These are phyloP conservation scores for Zaprionus kolodkinae DNA, from an alignment of 1,140 invertebrate species.

Conservation along the genomic window DNA sequence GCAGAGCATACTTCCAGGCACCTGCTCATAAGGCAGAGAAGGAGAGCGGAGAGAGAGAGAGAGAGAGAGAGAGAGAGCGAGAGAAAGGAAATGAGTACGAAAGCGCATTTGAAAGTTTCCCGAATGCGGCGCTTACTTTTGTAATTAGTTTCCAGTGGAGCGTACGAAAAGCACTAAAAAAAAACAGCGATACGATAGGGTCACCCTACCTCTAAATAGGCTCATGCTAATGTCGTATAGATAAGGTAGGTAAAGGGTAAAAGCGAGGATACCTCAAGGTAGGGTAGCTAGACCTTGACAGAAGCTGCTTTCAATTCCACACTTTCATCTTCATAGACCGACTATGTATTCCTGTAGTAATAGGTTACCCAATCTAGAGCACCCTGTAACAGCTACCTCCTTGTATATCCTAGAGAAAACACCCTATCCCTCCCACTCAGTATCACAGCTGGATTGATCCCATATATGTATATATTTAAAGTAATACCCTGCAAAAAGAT, in stretches of 20 bases:
- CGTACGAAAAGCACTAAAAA: constrained; percentile 16
- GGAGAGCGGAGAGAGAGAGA: background rate
- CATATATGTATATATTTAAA: background rate
- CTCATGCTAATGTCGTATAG: background rate
- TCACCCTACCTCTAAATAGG: background rate
- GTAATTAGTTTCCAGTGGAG: constrained; percentile 49
- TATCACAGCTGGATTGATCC: background rate
- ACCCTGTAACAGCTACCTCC: too few species aligned
- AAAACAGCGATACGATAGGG: background rate
- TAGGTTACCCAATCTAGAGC: too few species aligned
- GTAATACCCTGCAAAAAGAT: background rate
- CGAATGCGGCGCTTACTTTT: constrained; percentile 44
- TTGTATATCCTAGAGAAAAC: too few species aligned
- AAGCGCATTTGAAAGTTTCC: constrained; percentile 40
- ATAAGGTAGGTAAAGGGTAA: background rate
- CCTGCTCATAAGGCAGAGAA: constrained; percentile 17
- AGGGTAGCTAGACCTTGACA: too few species aligned
- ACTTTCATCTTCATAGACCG: too few species aligned
- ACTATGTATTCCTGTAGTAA: too few species aligned
- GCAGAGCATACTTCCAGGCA: constrained; percentile 43
- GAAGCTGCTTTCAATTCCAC: too few species aligned
- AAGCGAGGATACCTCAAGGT: background rate
- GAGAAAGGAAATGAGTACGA: background rate
- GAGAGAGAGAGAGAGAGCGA: background rate
- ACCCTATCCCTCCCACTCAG: too few species aligned